These are phyloP conservation scores for Agonum fuliginosum DNA, from an alignment of 2,888 invertebrate species.

Conservation along the genomic window DNA sequence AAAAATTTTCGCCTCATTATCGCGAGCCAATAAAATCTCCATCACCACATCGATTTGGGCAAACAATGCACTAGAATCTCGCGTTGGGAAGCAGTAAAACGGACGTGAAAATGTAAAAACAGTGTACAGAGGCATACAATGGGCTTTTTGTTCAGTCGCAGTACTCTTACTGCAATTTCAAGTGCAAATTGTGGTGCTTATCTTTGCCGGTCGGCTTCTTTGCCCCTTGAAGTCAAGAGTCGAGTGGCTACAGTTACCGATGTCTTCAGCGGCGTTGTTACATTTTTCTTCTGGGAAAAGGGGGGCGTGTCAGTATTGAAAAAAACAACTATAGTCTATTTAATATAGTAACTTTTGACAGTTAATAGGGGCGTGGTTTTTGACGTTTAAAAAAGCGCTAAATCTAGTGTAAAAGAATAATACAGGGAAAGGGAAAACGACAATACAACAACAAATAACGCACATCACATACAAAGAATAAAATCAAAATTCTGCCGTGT, in stretches of 20 bases:
- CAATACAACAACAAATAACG: too few species aligned
- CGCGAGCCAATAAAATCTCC: slow-evolving; percentile 10
- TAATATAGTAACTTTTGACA: too few species aligned
- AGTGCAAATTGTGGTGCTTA: slow-evolving; percentile 51
- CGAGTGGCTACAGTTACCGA: slow-evolving; percentile 38
- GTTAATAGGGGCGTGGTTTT: too few species aligned
- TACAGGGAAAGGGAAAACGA: too few species aligned
- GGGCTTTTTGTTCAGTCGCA: slow-evolving; percentile 10
- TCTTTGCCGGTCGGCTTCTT: slow-evolving; percentile 20
- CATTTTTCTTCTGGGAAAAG: too few species aligned
- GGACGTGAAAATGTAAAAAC: slow-evolving; percentile 43
- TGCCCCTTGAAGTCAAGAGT: slow-evolving; percentile 33
- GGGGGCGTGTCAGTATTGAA: too few species aligned
- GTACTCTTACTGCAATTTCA: slow-evolving; percentile 34
- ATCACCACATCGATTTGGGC: slow-evolving; percentile 1
- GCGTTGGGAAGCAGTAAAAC: neutral
- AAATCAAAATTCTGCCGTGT: too few species aligned
- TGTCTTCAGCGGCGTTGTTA: too few species aligned
- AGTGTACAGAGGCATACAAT: slow-evolving; percentile 16
- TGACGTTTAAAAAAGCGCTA: too few species aligned
- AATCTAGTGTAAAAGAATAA: too few species aligned
- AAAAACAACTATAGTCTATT: too few species aligned
- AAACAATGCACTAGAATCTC: slow-evolving; percentile 7
- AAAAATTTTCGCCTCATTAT: neutral
- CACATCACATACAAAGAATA: too few species aligned